Conservation (phyloP, 35 echinoderm and acorn worm species). For the Ptychodera flava region DNA sequence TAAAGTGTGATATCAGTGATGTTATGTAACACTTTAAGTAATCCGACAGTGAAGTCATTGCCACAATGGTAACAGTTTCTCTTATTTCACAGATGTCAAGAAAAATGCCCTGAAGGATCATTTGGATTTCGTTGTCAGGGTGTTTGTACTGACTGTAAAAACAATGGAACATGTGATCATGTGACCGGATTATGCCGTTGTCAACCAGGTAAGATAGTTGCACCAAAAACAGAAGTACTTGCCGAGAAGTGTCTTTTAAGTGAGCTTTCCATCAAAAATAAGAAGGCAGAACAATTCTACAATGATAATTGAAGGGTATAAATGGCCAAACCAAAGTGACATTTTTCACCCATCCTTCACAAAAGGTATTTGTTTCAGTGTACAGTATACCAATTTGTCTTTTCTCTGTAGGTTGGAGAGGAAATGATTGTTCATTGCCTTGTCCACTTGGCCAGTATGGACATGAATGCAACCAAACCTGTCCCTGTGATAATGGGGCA, state of each 20-base stretch:
- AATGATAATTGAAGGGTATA: background rate
- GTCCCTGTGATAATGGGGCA: slow-evolving; percentile 40
- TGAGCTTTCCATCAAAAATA: background rate
- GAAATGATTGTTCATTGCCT: slow-evolving; percentile 22
- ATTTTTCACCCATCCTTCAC: too few relatives aligned
- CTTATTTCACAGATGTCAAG: background rate
- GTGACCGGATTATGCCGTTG: slow-evolving; percentile 72
- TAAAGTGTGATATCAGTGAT: too few relatives aligned
- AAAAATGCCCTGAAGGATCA: slow-evolving; percentile 20
- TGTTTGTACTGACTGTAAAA: slow-evolving; percentile 47
- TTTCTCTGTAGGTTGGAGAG: slow-evolving; percentile 57
- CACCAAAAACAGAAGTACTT: background rate
- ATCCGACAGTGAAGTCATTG: too few relatives aligned
- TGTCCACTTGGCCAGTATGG: slow-evolving; percentile 54
- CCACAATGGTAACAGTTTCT: too few relatives aligned
- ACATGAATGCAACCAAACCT: slow-evolving; percentile 28
- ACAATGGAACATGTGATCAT: slow-evolving; percentile 72
- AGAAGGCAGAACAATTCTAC: background rate
- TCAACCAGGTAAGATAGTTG: slow-evolving; percentile 26
- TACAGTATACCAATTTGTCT: background rate
- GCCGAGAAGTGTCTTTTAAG: background rate
- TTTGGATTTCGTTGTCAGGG: slow-evolving; percentile 25
- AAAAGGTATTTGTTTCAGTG: background rate
- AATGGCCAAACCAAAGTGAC: background rate
- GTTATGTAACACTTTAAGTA: too few relatives aligned